Conservation (phyloP, 2,797 vertebrate species). For the Carduelis carduelis region DNA sequence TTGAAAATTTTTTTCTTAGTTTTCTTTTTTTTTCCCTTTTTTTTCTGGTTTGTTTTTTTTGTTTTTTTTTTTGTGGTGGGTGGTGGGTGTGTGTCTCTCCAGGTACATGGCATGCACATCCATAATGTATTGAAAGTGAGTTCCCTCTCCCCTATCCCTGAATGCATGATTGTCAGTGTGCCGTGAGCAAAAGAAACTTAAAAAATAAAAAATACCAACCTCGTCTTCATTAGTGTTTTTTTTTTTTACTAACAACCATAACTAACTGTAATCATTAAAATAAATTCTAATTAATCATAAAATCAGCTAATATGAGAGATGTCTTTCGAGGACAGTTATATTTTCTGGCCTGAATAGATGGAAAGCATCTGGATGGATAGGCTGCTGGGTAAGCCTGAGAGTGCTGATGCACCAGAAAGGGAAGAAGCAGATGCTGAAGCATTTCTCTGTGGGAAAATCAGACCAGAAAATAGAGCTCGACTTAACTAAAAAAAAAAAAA, state of each 20-base stretch:
- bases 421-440: constrained; percentile 19
- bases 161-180: constrained; percentile 84
- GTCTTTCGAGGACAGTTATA: constrained; percentile 68
- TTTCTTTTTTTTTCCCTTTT: not conserved
- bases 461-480: constrained; percentile 81
- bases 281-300: constrained; percentile 68
- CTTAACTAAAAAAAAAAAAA: constrained; percentile 43
- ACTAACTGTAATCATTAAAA: constrained; percentile 72
- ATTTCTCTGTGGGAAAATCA: constrained; percentile 55
- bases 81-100: constrained; percentile 52
- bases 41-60: not conserved
- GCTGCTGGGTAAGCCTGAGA: constrained; percentile 1
- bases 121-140: constrained; percentile 74
- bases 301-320: constrained; percentile 66
- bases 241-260: constrained; percentile 65
- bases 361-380: constrained; percentile 8
- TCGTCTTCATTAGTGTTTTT: constrained; percentile 71
- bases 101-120: constrained; percentile 84
- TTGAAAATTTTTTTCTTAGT: not conserved
- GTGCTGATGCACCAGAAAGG: not conserved
- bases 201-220: constrained; percentile 71
- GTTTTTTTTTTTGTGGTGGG: not conserved
- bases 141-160: constrained; percentile 23
- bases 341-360: constrained; percentile 77
- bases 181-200: constrained; percentile 64